These are phyloP conservation scores for Eretmochelys imbricata DNA, from an alignment of 2,113 vertebrate genomes.

Conservation along the genomic window DNA sequence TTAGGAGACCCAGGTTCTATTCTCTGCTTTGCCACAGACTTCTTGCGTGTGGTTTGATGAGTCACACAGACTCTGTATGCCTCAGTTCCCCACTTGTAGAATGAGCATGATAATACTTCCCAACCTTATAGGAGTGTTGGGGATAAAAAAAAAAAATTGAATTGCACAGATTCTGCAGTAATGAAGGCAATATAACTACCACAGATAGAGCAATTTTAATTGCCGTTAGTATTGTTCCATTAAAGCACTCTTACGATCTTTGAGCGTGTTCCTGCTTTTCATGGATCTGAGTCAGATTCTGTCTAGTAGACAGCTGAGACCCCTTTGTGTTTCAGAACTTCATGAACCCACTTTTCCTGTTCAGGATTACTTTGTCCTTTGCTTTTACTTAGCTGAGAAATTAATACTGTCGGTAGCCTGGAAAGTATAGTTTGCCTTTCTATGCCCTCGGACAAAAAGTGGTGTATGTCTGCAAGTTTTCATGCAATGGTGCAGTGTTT, in stretches of 20 bases:
- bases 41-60: background rate
- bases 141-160: background rate
- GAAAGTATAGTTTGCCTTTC: background rate
- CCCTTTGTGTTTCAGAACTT: slow-evolving; percentile 1
- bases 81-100: background rate
- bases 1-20: background rate
- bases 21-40: background rate
- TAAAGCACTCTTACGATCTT: background rate
- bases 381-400: background rate
- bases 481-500: background rate
- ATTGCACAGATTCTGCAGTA: background rate
- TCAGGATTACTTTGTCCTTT: background rate
- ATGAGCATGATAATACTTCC: background rate
- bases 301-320: background rate
- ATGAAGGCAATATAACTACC: background rate
- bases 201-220: background rate
- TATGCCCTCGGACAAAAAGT: background rate
- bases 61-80: background rate
- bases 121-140: background rate
- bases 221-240: background rate
- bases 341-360: background rate
- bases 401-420: background rate
- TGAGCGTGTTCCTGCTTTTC: background rate
- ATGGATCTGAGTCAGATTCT: background rate
- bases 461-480: slow-evolving; percentile 15